These are phyloP conservation scores for Microcebus ravelobensis DNA, from an alignment of 2,113 vertebrate genomes.

Conservation along the genomic window DNA sequence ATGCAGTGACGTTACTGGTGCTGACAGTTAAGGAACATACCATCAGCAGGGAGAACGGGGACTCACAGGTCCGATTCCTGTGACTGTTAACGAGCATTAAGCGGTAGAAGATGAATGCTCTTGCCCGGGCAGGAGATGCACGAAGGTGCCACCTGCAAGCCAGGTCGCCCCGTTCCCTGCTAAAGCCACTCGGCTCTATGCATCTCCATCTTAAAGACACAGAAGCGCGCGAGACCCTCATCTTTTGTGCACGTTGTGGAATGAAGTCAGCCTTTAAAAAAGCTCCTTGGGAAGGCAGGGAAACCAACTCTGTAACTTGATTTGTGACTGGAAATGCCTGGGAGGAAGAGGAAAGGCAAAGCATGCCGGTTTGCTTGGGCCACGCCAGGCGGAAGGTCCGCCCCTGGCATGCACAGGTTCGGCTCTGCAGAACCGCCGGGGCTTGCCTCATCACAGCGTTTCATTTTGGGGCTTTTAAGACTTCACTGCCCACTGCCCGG, in stretches of 20 bases:
- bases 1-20: not conserved
- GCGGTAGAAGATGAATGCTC: not conserved
- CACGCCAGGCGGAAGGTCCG: not conserved
- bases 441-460: not conserved
- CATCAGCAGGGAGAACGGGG: slow-evolving; percentile 20
- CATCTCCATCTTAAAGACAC: not conserved
- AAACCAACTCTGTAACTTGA: not conserved
- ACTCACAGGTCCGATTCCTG: not conserved
- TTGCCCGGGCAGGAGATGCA: not conserved
- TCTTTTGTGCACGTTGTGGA: not conserved
- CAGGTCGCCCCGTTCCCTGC: not conserved
- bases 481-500: not conserved
- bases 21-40: not conserved
- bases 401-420: accelerated
- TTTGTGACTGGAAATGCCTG: not conserved
- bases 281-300: not conserved
- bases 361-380: not conserved
- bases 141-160: not conserved
- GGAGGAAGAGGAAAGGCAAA: not conserved
- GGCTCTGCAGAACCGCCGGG: accelerated
- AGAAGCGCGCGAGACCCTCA: not conserved
- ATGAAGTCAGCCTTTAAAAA: not conserved
- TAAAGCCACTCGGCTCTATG: not conserved
- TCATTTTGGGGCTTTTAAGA: not conserved
- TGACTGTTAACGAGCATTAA: not conserved